Base-by-base conservation (phyloP, 2,113 vertebrate genomes). In the Ptyas mucosa region DNA sequence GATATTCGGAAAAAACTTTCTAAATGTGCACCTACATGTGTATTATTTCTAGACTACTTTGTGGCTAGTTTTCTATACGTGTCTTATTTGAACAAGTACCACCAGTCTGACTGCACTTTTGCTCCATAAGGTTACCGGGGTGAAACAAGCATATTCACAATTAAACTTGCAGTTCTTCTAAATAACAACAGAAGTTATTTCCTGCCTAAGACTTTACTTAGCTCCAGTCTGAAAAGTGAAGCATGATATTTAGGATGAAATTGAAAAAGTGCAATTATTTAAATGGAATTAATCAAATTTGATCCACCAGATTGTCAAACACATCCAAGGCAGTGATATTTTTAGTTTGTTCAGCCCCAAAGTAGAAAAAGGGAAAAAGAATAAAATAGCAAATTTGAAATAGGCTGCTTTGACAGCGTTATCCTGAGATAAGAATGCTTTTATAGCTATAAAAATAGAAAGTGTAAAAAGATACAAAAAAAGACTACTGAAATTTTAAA, bases 281-380 rank as follows among this genome's bases (percentile, higher is more conserved):
- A 34, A 92, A 93, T 91, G 87, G 11, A 57, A 89, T 53, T 23
- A 51, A 34, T 23, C 26, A 85, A 57, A 54, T 11, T 0, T 0
- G n/a, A 58, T 24, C 86, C 89, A 94, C 91, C 18, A 52, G 94
- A 93, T 90, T 93, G 92, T 87, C 91, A 89, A 94, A 94, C n/a
- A 92, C 88, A 53, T 21, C 52, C 88, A 51, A 0, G 90, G 69
- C 0, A 0, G 93, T 90, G 92, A 87, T 86, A 92, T 91, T 55
- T 26, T 43, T 8, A 43, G 88, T 94, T 94, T 95, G 64, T 85
- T 90, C 61, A 87, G 6, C 24, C n/a, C 34, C 0, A 4, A 51
- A 92, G 90, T 51, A 89, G 89, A 69, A 87, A 49, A 53, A 88
- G 51, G 29, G 3, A 34, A 91, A 91, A 49, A 43, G 26, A 91